Conservation (phyloP, 2,797 vertebrate genomes). For the Anguilla pacifica region DNA sequence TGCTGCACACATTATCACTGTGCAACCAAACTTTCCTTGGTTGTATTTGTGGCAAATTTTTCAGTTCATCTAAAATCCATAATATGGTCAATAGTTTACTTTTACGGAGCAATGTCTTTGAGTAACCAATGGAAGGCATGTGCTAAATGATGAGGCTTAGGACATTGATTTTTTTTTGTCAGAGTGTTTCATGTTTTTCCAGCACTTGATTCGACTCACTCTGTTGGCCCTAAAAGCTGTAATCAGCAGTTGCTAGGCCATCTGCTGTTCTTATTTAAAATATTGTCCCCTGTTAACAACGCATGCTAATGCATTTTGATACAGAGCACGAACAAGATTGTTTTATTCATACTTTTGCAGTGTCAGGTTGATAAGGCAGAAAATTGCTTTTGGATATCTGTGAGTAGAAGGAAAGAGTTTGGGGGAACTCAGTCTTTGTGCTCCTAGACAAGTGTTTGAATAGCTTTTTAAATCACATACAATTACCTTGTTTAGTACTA, state of each 20-base stretch:
- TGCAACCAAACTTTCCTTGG: neutral
- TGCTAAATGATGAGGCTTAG: constrained; percentile 16
- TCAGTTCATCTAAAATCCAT: neutral
- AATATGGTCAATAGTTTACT: neutral
- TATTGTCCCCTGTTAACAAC: constrained; percentile 37
- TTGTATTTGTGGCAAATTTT: neutral
- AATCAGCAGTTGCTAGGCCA: constrained; percentile 32
- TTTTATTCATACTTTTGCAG: constrained; percentile 36
- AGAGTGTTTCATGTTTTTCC: constrained; percentile 13
- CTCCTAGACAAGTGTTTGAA: constrained; percentile 40
- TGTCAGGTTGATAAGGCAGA: constrained; percentile 48
- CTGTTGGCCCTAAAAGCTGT: constrained; percentile 40
- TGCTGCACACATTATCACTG: neutral
- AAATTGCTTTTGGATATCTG: constrained; percentile 49
- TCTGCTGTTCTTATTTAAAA: constrained; percentile 42
- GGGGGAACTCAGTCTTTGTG: constrained; percentile 28
- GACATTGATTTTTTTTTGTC: constrained; percentile 1
- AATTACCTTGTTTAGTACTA: constrained; percentile 49
- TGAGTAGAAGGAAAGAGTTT: constrained; percentile 25
- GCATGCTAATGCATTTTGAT: constrained; percentile 47
- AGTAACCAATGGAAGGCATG: neutral
- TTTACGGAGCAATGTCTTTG: neutral
- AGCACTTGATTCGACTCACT: constrained; percentile 35
- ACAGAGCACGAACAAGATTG: constrained; percentile 44
- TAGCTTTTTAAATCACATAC: constrained; percentile 46